These are phyloP conservation scores for Hermodice carunculata DNA, from an alignment of 2,888 invertebrate species.

Conservation along the genomic window DNA sequence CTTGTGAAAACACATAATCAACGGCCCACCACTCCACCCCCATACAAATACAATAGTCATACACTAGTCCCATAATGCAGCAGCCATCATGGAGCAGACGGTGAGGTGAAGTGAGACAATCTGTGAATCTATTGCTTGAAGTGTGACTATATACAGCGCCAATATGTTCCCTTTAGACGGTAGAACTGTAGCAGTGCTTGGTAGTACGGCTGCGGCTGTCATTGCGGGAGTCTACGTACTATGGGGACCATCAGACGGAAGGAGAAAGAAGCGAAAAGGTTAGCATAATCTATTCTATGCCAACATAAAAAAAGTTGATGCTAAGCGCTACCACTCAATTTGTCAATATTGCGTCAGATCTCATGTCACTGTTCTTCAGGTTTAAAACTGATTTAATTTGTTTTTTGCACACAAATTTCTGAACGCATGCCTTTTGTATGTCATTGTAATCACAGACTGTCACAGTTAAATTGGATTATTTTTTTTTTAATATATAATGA, in stretches of 20 bases:
- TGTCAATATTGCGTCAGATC: too few relatives aligned
- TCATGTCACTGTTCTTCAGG: too few relatives aligned
- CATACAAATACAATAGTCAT: not conserved
- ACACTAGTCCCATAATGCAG: conserved; percentile 8
- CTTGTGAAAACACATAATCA: too few relatives aligned
- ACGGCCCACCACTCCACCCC: not conserved
- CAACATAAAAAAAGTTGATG: not conserved
- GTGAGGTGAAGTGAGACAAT: too few relatives aligned
- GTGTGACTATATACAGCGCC: not conserved
- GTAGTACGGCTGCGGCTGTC: conserved; percentile 50
- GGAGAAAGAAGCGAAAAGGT: conserved; percentile 16
- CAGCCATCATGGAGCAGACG: conserved; percentile 7
- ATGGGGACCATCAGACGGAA: conserved; percentile 53
- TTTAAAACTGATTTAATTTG: too few relatives aligned
- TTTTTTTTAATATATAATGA: too few relatives aligned
- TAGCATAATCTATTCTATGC: not conserved
- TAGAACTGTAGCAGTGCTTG: conserved; percentile 40
- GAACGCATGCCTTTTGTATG: too few relatives aligned
- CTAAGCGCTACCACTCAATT: too few relatives aligned
- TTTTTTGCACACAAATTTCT: too few relatives aligned
- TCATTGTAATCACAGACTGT: too few relatives aligned
- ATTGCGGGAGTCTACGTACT: conserved; percentile 57
- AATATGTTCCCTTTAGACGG: conserved; percentile 27
- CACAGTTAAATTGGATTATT: too few relatives aligned
- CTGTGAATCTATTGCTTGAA: too few relatives aligned